Percentiles rank a stretch among this genome's conserved stretches.
phyloP scores from a whole-genome alignment of 2,888 invertebrate species.

The Oegoconia quadripuncta region DNA sequence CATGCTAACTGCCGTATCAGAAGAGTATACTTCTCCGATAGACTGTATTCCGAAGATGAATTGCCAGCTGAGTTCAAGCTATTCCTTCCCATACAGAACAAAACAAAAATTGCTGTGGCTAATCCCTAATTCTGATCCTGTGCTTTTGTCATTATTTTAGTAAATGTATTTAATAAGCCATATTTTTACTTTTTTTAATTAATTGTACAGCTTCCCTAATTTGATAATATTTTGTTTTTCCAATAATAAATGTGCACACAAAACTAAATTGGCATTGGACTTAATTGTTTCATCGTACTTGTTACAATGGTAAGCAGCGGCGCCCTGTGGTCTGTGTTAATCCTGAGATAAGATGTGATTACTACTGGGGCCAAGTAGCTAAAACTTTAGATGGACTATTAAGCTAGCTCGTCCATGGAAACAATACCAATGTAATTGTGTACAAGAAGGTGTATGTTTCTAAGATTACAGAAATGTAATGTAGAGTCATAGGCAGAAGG shows the following conservation, averaged over 20 bases:
- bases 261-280: too few species aligned
- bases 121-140: constrained; percentile 28
- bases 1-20: constrained; percentile 97
- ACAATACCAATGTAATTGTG: too few species aligned
- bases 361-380: too few species aligned
- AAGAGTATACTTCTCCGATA: constrained; percentile 93
- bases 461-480: too few species aligned
- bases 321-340: too few species aligned
- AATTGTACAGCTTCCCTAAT: constrained; percentile 34
- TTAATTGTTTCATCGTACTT: too few species aligned
- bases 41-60: constrained; percentile 96
- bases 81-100: constrained; percentile 94
- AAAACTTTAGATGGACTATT: too few species aligned
- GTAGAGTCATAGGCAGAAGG: too few species aligned
- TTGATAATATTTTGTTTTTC: constrained; percentile 16
- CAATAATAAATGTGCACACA: constrained; percentile 7
- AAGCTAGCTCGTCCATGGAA: too few species aligned
- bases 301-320: too few species aligned
- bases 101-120: constrained; percentile 77
- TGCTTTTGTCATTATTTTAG: constrained; percentile 33
- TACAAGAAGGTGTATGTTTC: too few species aligned
- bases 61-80: constrained; percentile 97
- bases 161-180: constrained; percentile 59
- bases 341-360: too few species aligned
- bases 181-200: constrained; percentile 46